Evolutionary conservation across 2,113 vertebrate genomes (phyloP), one percentile per base, ranked within the genome.

Genomic region (Zapus hudsonius): DNA sequence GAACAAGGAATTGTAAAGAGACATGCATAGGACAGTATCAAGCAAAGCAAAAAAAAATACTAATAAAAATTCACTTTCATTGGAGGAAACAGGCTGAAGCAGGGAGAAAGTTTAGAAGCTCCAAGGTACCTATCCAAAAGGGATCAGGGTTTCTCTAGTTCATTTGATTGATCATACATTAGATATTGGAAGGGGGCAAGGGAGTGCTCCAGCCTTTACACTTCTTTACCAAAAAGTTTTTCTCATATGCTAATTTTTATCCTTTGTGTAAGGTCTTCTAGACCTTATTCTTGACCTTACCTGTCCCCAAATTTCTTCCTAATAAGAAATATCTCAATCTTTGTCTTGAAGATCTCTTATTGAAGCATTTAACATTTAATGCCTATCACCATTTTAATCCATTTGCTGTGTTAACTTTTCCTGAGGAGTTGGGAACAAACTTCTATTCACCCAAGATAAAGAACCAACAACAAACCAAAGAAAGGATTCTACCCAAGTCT

Each of bases 361-460:
- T 36, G 57, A 67, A 29, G 57, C 27, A 64, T 76, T 47, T 67
- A 66, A 55, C 81, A 15, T 83, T 92, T 47, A 91, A 22, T 69
- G 15, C 59, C 83, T 87, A 63, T 83, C 36, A 75, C 64, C 73
- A 69, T 74, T 87, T 95, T 69, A 89, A 93, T 33, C 40, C n/a
- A 86, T 31, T 36, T 52, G 47, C 12, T 47, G 52, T 52, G 52
- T 52, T 52, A 52, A 52, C 11, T 52, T 52, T 52, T 13, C 52
- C 52, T 52, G 12, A 15, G 52, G 12, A 52, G 52, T 52, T 52
- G 52, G 52, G 52, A 47, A 47, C 47, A 47, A 47, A 47, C 47
- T 47, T 47, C 47, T 47, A 47, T 47, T 47, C 47, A 47, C 47
- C 12, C 47, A 47, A 47, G 47, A 7, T 47, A 47, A 12, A 13